These are phyloP conservation scores for honey bee (Apis mellifera) DNA, from an alignment of 1,140 invertebrate species.

Conservation along the genomic window Amel_HAv3.1 CM009932.2:11748001-11748500, in stretches of 20 bases:
- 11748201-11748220: no score
- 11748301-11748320: neutral
- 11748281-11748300: no score
- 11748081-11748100: constrained; percentile 3
- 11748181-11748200: no score
- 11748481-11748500: constrained; percentile 92
- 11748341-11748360: constrained; percentile 94
- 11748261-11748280: no score
- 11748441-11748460: constrained; percentile 96
- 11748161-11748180: no score
- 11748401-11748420: constrained; percentile 93
- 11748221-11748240: no score
- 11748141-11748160: no score
- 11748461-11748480: constrained; percentile 97
- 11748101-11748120: no score
- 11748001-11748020: neutral
- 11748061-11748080: neutral
- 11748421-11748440: constrained; percentile 83
- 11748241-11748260: no score
- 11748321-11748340: constrained; percentile 81
- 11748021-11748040: neutral
- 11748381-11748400: constrained; percentile 98
- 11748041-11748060: neutral
- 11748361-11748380: constrained; percentile 97
- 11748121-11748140: no score